Evolutionary conservation across 37 sponge, comb jelly and placozoan genomes (phyloP), one percentile per base, ranked within the genome.

Genomic region (Halisarca cf. caerulea): DNA sequence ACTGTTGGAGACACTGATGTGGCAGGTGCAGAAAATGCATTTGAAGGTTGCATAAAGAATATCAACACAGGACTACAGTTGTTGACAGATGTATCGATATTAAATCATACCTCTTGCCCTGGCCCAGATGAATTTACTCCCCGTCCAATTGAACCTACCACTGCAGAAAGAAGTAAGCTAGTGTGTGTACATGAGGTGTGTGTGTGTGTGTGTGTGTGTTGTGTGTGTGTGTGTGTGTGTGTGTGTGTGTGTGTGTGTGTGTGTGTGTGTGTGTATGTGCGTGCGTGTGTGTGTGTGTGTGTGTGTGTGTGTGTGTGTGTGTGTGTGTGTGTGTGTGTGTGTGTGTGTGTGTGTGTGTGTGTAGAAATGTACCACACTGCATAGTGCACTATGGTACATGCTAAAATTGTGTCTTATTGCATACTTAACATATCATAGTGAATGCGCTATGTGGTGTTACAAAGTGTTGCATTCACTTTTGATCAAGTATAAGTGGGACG

Each of bases 41-140:
- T 74, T 6, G 41, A 74, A 74, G 77, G 77, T 4, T 74, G 77
- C 77, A 74, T 74, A n/a, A 74, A 18, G 11, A 74, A 74, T 38
- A 24, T 74, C 4, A 41, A 74, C 44, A 36, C 36, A 24, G 77
- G 45, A 32, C 36, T 74, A 5, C 42, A 74, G 77, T 2, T 4
- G 36, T n/a, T 37, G 1, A 24, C 45, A 40, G 45, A 74, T 41
- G n/a, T 43, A 23, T 74, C 42, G 1, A 2, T 24, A 1, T 24
- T 74, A 5, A 44, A 20, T 21, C 15, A 20, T 20, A 37, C 36
- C 2, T 2, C 42, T 20, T 74, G 77, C 45, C 77, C 77, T 47
- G 51, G 11, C 6, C 51, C 11, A 47, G 11, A 6, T 47, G 51
- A 47, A 47, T 47, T 11, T 47, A 6, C 51, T 47, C 51, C 9